phyloP scores from a whole-genome alignment of 2,888 invertebrate species.

The Caenorhabditis sp. region DNA sequence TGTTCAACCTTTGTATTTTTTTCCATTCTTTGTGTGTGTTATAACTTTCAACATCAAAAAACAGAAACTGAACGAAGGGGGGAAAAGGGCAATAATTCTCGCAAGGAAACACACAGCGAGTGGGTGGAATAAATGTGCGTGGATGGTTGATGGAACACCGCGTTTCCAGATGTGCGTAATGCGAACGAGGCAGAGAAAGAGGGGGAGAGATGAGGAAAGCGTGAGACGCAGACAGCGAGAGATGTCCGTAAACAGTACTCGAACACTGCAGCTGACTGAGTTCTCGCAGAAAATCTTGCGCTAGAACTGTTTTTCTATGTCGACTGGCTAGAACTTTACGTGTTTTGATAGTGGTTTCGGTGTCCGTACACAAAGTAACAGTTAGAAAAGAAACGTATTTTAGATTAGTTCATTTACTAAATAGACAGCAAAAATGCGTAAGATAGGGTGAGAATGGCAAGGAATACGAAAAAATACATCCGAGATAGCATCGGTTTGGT shows the following conservation, averaged over 20 bases:
- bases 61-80: not conserved
- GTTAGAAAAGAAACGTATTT: not conserved
- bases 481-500: not conserved
- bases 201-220: not conserved
- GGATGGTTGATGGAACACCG: not conserved
- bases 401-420: constrained; percentile 36
- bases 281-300: no score
- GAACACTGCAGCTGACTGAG: not conserved
- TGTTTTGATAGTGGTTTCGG: constrained; percentile 1
- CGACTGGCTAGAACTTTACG: not conserved
- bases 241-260: constrained; percentile 6
- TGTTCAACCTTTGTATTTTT: no score
- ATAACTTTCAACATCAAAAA: not conserved
- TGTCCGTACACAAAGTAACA: not conserved
- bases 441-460: constrained; percentile 34
- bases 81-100: no score
- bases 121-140: not conserved
- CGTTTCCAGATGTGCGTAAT: constrained; percentile 13
- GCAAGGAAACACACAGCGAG: not conserved
- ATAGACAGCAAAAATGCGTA: constrained; percentile 31
- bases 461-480: constrained; percentile 37
- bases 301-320: no score
- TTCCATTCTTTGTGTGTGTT: not conserved
- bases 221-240: constrained; percentile 10
- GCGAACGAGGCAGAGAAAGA: not conserved